These are phyloP conservation scores for Drosophila melanogaster DNA, from an alignment of 1,140 invertebrate genomes.

Conservation along the genomic window DNA sequence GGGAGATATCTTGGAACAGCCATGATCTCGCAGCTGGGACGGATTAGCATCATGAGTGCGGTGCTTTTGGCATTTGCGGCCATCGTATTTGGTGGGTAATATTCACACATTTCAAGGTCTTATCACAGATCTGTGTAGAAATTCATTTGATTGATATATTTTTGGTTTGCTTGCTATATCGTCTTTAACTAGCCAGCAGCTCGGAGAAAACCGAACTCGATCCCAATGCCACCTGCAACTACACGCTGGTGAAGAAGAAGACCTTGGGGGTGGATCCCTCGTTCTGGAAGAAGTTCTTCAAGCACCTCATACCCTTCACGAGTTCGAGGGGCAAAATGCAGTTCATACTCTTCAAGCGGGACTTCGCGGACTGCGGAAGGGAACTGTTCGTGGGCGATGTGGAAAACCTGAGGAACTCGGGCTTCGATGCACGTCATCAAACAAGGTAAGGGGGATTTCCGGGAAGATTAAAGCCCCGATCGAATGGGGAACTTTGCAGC, in stretches of 20 bases:
- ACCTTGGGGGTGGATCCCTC: constrained; percentile 63
- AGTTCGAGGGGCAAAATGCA: constrained; percentile 70
- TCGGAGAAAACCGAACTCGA: constrained; percentile 21
- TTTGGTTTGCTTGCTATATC: background rate
- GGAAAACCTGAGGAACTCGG: constrained; percentile 62
- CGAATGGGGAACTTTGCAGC: constrained; percentile 11
- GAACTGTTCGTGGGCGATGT: constrained; percentile 67
- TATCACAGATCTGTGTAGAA: background rate
- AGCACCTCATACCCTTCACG: constrained; percentile 70
- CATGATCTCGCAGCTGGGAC: constrained; percentile 38
- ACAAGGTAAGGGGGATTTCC: constrained; percentile 61
- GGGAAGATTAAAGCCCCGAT: constrained; percentile 22
- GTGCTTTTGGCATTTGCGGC: constrained; percentile 19
- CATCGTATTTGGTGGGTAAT: constrained; percentile 20
- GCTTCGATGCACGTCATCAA: constrained; percentile 76
- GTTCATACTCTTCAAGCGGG: constrained; percentile 75
- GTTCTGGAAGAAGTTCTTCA: constrained; percentile 79
- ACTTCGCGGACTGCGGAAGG: constrained; percentile 75
- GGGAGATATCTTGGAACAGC: background rate
- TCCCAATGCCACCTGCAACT: constrained; percentile 54
- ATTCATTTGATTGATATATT: background rate
- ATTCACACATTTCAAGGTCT: background rate
- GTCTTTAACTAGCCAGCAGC: constrained; percentile 5
- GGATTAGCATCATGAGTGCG: constrained; percentile 8
- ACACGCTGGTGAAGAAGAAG: constrained; percentile 57